A percentile compares a stretch with the other conserved stretches of the same genome.
Evolutionary conservation across 1,140 invertebrate genomes (phyloP).

Genomic region (Saccostrea echinata): DNA sequence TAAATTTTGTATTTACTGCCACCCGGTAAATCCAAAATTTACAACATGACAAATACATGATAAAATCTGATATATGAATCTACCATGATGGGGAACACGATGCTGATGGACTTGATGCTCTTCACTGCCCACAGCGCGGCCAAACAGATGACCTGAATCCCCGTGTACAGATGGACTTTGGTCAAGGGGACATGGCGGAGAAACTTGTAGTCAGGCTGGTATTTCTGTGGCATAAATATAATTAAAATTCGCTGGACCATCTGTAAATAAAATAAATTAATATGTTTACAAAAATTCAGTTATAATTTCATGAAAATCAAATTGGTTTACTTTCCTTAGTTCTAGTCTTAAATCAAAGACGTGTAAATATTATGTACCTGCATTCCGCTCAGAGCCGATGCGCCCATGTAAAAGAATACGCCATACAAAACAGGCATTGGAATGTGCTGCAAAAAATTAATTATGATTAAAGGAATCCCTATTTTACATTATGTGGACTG

Average conservation of each 20-base stretch:
- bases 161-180: constrained; percentile 95
- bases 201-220: constrained; percentile 85
- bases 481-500: background rate
- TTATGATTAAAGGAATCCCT: no score
- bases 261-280: constrained; percentile 80
- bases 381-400: constrained; percentile 95
- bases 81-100: constrained; percentile 97
- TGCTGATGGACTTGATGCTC: constrained; percentile 94
- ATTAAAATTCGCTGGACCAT: constrained; percentile 91
- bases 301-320: background rate
- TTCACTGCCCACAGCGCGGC: constrained; percentile 96
- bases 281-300: background rate
- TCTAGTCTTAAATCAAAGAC: no score
- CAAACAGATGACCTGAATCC: constrained; percentile 95
- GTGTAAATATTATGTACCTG: constrained; percentile 72
- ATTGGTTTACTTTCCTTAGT: no score
- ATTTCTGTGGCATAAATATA: constrained; percentile 94
- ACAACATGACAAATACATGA: no score
- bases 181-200: constrained; percentile 90
- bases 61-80: constrained; percentile 5
- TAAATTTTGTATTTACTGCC: no score
- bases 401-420: constrained; percentile 99
- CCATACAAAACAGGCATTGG: constrained; percentile 95
- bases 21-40: no score
- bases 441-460: constrained; percentile 84